A percentile compares a stretch with the other conserved stretches of the same genome.
These are phyloP conservation scores for Megamerina dolium DNA, from an alignment of 2,888 invertebrate species.

Conservation along the genomic window DNA sequence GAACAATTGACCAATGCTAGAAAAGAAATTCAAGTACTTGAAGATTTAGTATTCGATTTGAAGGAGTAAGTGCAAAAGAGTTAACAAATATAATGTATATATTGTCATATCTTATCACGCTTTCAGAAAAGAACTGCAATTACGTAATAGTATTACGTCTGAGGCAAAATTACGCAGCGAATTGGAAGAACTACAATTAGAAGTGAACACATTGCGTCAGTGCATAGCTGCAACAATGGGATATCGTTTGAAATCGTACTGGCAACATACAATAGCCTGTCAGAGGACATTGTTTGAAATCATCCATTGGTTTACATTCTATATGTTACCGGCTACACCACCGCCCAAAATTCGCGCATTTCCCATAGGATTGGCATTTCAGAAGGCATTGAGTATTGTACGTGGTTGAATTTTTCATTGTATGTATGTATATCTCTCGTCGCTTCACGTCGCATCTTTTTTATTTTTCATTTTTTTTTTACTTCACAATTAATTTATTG, in stretches of 20 bases:
- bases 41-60: constrained; percentile 18
- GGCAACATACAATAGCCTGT: constrained; percentile 27
- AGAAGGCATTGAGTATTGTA: constrained; percentile 22
- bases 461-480: too few species aligned
- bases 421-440: too few species aligned
- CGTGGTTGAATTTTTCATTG: constrained; percentile 18
- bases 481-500: too few species aligned
- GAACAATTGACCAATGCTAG: constrained; percentile 14
- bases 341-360: constrained; percentile 24
- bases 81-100: too few species aligned
- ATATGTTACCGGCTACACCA: constrained; percentile 36
- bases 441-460: too few species aligned
- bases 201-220: constrained; percentile 23
- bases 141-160: constrained; percentile 15
- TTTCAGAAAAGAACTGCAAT: constrained; percentile 25
- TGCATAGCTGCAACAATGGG: constrained; percentile 34
- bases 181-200: constrained; percentile 24
- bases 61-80: constrained; percentile 25
- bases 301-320: constrained; percentile 36
- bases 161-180: constrained; percentile 24
- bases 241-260: constrained; percentile 32
- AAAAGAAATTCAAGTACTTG: constrained; percentile 18
- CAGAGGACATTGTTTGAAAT: constrained; percentile 31
- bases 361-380: constrained; percentile 21
- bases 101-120: neutral